Evolutionary conservation across 1,140 invertebrate genomes (phyloP).

Genomic region (Penaeus japonicus): DNA sequence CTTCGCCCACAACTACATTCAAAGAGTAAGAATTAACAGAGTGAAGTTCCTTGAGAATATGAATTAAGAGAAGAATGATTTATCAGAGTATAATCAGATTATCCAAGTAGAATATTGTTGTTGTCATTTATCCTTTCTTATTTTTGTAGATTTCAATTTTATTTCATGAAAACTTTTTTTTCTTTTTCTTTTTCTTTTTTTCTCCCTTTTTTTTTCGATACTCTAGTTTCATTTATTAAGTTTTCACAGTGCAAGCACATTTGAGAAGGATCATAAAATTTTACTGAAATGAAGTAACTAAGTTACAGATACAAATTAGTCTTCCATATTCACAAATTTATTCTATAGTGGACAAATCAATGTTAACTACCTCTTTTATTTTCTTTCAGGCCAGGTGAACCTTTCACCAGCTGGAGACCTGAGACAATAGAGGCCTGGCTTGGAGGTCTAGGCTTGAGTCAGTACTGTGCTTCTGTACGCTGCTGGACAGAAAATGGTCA

Average conservation of each 20-base stretch:
- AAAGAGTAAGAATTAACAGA: constrained; percentile 35
- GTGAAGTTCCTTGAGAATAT: not conserved
- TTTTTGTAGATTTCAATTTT: too few relatives aligned
- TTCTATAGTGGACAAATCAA: too few relatives aligned
- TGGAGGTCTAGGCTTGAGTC: constrained; percentile 82
- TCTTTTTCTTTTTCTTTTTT: not conserved
- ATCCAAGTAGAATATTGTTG: too few relatives aligned
- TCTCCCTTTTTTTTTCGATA: not conserved
- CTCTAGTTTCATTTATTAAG: not conserved
- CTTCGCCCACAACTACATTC: constrained; percentile 58
- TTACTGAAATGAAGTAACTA: too few relatives aligned
- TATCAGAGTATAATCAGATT: too few relatives aligned
- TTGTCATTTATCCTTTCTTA: too few relatives aligned
- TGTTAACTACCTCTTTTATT: not conserved
- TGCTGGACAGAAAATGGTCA: constrained; percentile 82
- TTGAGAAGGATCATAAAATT: too few relatives aligned
- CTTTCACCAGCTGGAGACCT: constrained; percentile 77
- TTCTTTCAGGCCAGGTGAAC: constrained; percentile 68
- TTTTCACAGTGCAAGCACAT: not conserved
- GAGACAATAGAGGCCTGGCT: constrained; percentile 90
- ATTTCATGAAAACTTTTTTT: too few relatives aligned
- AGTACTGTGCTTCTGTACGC: constrained; percentile 80
- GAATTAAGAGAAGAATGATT: not conserved
- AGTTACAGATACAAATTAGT: too few relatives aligned
- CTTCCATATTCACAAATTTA: too few relatives aligned